phyloP scores from a whole-genome alignment of 1,140 invertebrate species.

The Trachymyrmex septentrionalis region DNA sequence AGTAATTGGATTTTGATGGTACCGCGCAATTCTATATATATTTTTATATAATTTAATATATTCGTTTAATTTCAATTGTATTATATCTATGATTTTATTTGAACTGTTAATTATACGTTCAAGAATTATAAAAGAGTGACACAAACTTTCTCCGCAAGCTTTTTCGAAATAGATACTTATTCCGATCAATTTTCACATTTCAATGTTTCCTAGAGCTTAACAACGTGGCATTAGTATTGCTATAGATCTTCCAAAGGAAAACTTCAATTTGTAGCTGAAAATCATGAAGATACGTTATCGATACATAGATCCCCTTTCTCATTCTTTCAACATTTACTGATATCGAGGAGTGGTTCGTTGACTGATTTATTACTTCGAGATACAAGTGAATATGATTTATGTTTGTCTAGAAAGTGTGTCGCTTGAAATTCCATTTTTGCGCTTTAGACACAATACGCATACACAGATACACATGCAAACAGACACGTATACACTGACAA shows the following conservation, averaged over 20 bases:
- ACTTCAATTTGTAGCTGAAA: conserved; percentile 62
- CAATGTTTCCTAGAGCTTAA: conserved; percentile 67
- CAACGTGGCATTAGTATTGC: conserved; percentile 64
- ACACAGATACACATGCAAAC: neutral
- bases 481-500: conserved; percentile 54
- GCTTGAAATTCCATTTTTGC: conserved; percentile 69
- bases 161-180: conserved; percentile 62
- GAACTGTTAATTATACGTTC: conserved; percentile 27
- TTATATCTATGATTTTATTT: conserved; percentile 21
- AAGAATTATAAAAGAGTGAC: conserved; percentile 49
- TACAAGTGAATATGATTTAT: conserved; percentile 23
- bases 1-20: conserved; percentile 36
- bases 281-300: conserved; percentile 49
- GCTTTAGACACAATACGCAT: conserved; percentile 32
- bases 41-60: neutral
- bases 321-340: neutral
- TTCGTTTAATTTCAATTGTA: neutral
- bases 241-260: conserved; percentile 70
- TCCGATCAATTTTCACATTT: conserved; percentile 70
- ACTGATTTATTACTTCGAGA: conserved; percentile 26
- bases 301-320: neutral
- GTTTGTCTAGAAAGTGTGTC: conserved; percentile 62
- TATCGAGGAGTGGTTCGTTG: conserved; percentile 36
- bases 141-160: conserved; percentile 50
- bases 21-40: conserved; percentile 29